A percentile compares a stretch with the other conserved stretches of the same genome.
Evolutionary conservation across 2,888 invertebrate genomes (phyloP).

Genomic region (Andrena camellia): DNA sequence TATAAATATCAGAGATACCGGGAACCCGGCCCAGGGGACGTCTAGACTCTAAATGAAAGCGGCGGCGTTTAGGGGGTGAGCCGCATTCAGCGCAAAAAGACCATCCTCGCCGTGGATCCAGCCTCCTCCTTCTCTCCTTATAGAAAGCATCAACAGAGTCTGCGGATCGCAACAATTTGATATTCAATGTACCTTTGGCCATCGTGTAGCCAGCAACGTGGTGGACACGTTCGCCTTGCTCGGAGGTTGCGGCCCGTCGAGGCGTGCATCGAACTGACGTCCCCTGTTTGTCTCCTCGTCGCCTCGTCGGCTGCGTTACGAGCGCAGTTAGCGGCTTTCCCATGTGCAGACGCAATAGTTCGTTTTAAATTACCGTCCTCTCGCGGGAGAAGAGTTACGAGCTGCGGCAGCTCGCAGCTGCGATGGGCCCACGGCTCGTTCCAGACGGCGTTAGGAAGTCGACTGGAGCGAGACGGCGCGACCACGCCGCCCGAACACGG

Average conservation of each 20-base stretch:
- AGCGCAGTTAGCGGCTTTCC: conserved; percentile 29
- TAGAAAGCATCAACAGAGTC: background rate
- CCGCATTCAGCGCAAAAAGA: conserved; percentile 43
- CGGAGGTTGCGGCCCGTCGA: too few relatives aligned
- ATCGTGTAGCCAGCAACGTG: too few relatives aligned
- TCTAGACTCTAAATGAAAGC: conserved; percentile 81
- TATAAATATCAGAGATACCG: conserved; percentile 85
- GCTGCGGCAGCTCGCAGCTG: conserved; percentile 55
- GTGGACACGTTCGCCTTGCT: too few relatives aligned
- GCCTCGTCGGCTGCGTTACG: conserved; percentile 9
- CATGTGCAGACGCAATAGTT: conserved; percentile 42
- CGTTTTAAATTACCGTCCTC: conserved; percentile 60
- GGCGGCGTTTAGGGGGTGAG: conserved; percentile 54
- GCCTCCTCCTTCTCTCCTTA: background rate
- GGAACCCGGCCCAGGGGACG: conserved; percentile 79
- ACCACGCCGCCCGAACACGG: background rate
- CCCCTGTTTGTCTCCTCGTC: background rate
- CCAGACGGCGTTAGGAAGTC: conserved; percentile 38
- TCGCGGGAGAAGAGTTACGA: conserved; percentile 60
- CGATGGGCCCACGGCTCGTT: conserved; percentile 36
- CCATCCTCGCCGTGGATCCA: background rate
- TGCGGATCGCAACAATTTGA: too few relatives aligned
- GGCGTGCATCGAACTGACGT: background rate
- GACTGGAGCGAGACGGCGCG: background rate
- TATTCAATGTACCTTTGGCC: too few relatives aligned